These are phyloP conservation scores for Schizaphis graminum DNA, from an alignment of 2,888 invertebrate species.

Conservation along the genomic window DNA sequence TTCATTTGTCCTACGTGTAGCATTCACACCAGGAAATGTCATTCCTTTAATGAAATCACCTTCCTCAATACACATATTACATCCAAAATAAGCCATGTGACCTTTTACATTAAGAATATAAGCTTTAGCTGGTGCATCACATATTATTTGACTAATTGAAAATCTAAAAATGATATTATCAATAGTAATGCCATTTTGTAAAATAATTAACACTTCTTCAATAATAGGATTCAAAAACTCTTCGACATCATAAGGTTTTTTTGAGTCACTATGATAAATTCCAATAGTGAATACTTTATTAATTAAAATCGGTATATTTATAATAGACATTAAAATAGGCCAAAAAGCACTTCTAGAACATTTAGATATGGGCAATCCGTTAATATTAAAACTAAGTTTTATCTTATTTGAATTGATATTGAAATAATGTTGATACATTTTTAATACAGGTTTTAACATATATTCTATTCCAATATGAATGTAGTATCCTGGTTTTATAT, in stretches of 20 bases:
- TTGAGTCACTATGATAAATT: too few species aligned
- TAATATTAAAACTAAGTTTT: slow-evolving; percentile 6
- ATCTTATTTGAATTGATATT: background rate
- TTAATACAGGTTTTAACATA: slow-evolving; percentile 11
- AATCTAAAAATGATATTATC: background rate
- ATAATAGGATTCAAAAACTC: slow-evolving; percentile 27
- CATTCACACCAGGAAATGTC: slow-evolving; percentile 23
- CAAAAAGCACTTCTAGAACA: slow-evolving; percentile 25
- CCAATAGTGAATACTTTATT: too few species aligned
- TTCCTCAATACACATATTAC: slow-evolving; percentile 27
- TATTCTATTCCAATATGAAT: slow-evolving; percentile 25
- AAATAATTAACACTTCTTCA: background rate
- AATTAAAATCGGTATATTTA: too few species aligned
- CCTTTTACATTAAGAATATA: slow-evolving; percentile 24
- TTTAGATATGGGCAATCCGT: slow-evolving; percentile 13
- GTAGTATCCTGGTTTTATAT: background rate
- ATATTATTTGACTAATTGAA: slow-evolving; percentile 31
- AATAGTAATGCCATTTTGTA: background rate
- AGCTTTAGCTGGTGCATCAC: slow-evolving; percentile 12
- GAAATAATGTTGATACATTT: background rate
- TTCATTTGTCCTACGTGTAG: background rate
- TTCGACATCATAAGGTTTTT: background rate
- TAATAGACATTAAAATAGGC: too few species aligned
- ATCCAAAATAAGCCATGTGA: slow-evolving; percentile 36
- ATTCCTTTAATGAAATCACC: background rate